Conservation (phyloP, 2,797 vertebrate genomes). For the Hybognathus amarus region DNA sequence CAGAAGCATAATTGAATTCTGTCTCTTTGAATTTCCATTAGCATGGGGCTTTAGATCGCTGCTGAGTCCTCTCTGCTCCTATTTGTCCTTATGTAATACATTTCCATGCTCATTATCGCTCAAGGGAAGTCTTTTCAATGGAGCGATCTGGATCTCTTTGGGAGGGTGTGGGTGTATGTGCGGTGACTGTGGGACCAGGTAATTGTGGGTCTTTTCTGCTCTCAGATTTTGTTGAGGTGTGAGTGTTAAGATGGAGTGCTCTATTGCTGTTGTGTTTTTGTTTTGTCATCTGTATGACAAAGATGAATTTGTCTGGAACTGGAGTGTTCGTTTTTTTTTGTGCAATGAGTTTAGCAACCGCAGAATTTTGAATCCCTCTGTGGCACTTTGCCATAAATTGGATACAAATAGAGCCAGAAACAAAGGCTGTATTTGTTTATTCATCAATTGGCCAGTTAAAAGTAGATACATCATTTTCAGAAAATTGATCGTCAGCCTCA, state of each 20-base stretch:
- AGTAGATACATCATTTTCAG: neutral
- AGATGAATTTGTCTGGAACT: neutral
- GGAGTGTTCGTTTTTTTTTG: neutral
- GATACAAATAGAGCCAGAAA: neutral
- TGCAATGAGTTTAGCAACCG: neutral
- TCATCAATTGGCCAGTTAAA: neutral
- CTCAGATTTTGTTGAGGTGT: conserved; percentile 1
- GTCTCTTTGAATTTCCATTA: conserved; percentile 64
- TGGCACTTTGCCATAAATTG: neutral
- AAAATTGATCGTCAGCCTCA: neutral
- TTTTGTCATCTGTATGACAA: neutral
- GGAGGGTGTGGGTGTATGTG: conserved; percentile 61
- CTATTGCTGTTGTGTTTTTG: neutral
- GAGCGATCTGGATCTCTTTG: conserved; percentile 35
- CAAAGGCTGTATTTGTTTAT: neutral
- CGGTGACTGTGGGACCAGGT: conserved; percentile 26
- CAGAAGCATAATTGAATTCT: conserved; percentile 63
- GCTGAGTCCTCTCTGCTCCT: conserved; percentile 33
- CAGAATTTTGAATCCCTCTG: neutral
- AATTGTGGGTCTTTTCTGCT: conserved; percentile 49
- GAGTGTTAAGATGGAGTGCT: conserved; percentile 8
- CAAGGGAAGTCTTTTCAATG: conserved; percentile 42
- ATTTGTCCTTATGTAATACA: conserved; percentile 53
- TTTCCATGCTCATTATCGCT: conserved; percentile 61
- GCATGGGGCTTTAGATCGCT: conserved; percentile 48